Evolutionary conservation across 2,888 invertebrate species (phyloP), one percentile per base, ranked within the genome.

Genomic region (Julus scanicus): DNA sequence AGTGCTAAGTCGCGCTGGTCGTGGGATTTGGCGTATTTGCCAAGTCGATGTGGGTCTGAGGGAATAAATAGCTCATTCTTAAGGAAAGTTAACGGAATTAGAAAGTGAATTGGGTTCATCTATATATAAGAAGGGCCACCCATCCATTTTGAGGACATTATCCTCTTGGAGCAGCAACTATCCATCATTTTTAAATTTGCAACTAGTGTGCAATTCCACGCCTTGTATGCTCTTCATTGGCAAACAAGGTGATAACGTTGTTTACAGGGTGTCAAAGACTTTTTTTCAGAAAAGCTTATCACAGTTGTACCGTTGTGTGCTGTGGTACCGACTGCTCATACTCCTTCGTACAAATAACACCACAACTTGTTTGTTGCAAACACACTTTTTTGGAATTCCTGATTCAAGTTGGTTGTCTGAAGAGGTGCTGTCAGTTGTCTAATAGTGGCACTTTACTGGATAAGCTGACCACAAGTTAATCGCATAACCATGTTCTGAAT

Each of bases 1-100:
- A 13, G 63, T 63, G n/a, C n/a, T 29, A 29, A 29, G 29, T 29
- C 29, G 29, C 29, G 29, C 29, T 29, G 29, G 29, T 29, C 63
- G 29, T 29, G 29, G 29, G 29, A n/a, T 63, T 63, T 63, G 63
- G 63, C 63, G 63, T 63, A 63, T 63, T 63, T 63, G 63, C 63
- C 63, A 63, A 63, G n/a, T 17, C 63, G 17, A 63, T n/a, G 63
- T 63, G 63, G 63, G 63, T 63, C 63, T 63, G 63, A 17, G 63
- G n/a, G 63, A 63, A 63, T 63, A 63, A 63, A 63, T 63, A 63
- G 63, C 63, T 63, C 63, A 63, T 63, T 63, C 63, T 63, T 63
- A 3, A n/a, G n/a, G 63, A 63, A 63, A 63, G 63, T n/a, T 63
- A 63, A 63, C 63, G 17, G 63, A 63, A 63, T 63, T 63, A 63